These are phyloP conservation scores for Junco hyemalis DNA, from an alignment of 2,113 vertebrate species.

Conservation along the genomic window DNA sequence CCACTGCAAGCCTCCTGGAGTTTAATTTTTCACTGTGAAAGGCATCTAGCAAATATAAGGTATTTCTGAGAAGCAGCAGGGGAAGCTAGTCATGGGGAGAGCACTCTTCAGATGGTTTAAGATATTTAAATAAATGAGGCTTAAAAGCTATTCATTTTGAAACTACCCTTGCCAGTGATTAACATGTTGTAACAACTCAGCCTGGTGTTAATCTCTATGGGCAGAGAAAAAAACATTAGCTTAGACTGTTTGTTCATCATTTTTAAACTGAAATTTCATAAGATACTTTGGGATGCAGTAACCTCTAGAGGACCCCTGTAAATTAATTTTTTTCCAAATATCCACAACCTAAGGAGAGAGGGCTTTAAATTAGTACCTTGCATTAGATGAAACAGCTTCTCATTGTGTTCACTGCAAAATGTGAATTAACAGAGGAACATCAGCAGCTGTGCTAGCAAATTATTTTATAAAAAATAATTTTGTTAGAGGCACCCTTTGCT, in stretches of 20 bases:
- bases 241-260: not conserved
- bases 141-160: conserved; percentile 18
- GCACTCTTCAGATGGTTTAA: not conserved
- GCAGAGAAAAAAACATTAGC: conserved; percentile 19
- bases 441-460: not conserved
- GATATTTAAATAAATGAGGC: conserved; percentile 41
- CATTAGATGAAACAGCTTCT: not conserved
- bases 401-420: not conserved
- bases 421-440: not conserved
- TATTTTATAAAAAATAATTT: not conserved
- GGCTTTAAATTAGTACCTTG: not conserved
- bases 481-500: not conserved
- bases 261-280: not conserved
- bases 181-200: not conserved
- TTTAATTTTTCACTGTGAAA: not conserved
- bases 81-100: not conserved
- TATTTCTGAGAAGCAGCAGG: conserved; percentile 1
- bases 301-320: not conserved
- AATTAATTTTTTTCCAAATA: not conserved
- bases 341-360: not conserved
- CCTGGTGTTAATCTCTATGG: not conserved
- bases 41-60: not conserved
- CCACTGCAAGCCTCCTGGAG: not conserved
- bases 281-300: not conserved
- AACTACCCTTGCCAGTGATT: conserved; percentile 9